Base-by-base conservation (phyloP, 2,113 vertebrate species). In the Grus americana region DNA sequence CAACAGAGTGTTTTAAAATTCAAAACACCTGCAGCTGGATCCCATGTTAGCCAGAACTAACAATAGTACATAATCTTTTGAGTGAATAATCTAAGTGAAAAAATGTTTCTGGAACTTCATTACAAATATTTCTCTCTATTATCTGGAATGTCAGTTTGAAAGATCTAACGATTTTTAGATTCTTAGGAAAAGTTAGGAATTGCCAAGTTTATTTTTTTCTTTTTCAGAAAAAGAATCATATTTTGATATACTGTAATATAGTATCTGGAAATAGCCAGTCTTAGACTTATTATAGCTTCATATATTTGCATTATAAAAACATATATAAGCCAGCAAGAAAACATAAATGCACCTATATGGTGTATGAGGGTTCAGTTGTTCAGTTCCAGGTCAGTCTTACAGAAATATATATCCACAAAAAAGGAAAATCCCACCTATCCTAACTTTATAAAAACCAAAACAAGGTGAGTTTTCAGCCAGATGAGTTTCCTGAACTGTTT, bases 31-130 rank as follows among this genome's bases (percentile, higher is more conserved):
- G 96, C 47, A 81, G 65, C 2, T 89, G 65, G 72, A 91, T 79
- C 44, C 72, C 38, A 4, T 67, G 59, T 67, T 95, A 92, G 93
- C 93, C 96, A 96, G 90, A 97, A 95, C 79, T 94, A 96, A 96
- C 95, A 96, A 94, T 74, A 96, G 93, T 79, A 92, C 80, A 94
- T 91, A 92, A 96, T 81, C 65, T 86, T 92, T 71, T 94, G 82
- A 96, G 93, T 84, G 86, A 95, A 95, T 94, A 95, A 94, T 65
- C n/a, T 65, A 55, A 94, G 52, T 57, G 57, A 97, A 96, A 97
- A 95, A 95, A 92, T 89, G 88, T 96, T 96, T 94, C 80, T 96
- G 83, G 95, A 94, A 93, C 82, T 88, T 90, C 59, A 84, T 65
- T 88, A 78, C 72, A 86, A 96, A 93, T 96, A 94, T n/a, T 92